Evolutionary conservation across 1,140 invertebrate species (phyloP), one percentile per base, ranked within the genome.

Genomic region (Lepidurus apus): DNA sequence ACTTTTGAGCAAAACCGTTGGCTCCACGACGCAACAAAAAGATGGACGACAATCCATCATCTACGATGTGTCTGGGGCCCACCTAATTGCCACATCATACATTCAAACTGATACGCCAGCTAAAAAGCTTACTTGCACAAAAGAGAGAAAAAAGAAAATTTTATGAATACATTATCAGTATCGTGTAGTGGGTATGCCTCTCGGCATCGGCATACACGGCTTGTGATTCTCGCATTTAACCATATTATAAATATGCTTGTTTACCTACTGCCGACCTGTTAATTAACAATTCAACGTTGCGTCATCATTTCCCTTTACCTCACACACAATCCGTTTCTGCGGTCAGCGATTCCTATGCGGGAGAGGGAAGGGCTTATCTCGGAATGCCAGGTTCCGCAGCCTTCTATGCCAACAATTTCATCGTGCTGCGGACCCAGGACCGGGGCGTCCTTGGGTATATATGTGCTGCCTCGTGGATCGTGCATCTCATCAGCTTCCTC

Each of bases 401-500:
- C 34, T 34, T 34, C 34, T 34, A 34, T 34, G 34, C 34, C 4
- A 34, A 34, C 34, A 34, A 34, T 34, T 34, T 34, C 34, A 4
- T 34, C 17, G 53, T 9, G 53, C 53, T 21, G 53, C 53, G 6
- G 53, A 34, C 53, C 17, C 53, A 65, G 21, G 53, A 65, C 53
- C 21, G 53, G 53, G 13, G 53, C 53, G 53, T 65, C 53, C 53
- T 65, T 65, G 53, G 53, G 53, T 65, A 65, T 65, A 65, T n/a
- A 65, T 65, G 53, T 65, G 8, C 53, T 65, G 53, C 53, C 53
- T 9, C 53, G 53, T 65, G 53, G 53, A 65, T 65, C 53, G 53
- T 65, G 53, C 53, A 65, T 65, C 53, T 65, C 53, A 65, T 65
- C 53, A 65, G 53, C n/a, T 65, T 65, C 53, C 53, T 65, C 21